Evolutionary conservation across 2,797 vertebrate species (phyloP), one percentile per base, ranked within the genome.

Genomic region (Hafferia zeledoni): DNA sequence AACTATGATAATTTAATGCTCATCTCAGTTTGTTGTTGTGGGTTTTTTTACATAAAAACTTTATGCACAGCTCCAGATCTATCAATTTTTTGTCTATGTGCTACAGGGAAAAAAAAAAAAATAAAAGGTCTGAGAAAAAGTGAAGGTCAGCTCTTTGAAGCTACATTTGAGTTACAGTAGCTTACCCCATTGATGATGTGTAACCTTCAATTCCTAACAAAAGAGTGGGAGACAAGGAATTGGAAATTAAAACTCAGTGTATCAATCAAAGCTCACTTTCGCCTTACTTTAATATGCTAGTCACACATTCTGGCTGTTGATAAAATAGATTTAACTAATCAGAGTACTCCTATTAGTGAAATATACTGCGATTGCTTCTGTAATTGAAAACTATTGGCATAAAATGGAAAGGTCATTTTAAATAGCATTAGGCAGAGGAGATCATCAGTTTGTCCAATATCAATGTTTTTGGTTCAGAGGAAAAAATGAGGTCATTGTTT

Each of bases 241-340:
- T 87, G 43, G 53, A 86, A 83, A 53, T 93, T 84, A 83, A 87
- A 90, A 35, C 44, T 50, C 46, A 44, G 49, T 80, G n/a, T 90
- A 92, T 93, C 87, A 88, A 57, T 94, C 89, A 96, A 72, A 94
- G 65, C 53, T 90, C 47, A 18, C 43, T 65, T 67, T 93, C 56
- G 83, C 89, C 87, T 68, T 80, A 35, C 28, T 95, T 97, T 91
- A 83, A 80, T 50, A 91, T 89, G 57, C 68, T 83, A 5, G 59
- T 74, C 87, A 86, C 87, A 84, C 91, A 77, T 76, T 75, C 71
- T 95, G 61, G 24, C 53, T 91, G 76, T 91, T 93, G 95, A 89
- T 95, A 97, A 96, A 94, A 95, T 86, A 78, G 60, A 83, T 93
- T 90, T 94, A 91, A 84, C 89, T 95, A 83, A 94, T 97, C 82